phyloP scores from a whole-genome alignment of 2,113 vertebrate genomes.

The Raja brachyura region DNA sequence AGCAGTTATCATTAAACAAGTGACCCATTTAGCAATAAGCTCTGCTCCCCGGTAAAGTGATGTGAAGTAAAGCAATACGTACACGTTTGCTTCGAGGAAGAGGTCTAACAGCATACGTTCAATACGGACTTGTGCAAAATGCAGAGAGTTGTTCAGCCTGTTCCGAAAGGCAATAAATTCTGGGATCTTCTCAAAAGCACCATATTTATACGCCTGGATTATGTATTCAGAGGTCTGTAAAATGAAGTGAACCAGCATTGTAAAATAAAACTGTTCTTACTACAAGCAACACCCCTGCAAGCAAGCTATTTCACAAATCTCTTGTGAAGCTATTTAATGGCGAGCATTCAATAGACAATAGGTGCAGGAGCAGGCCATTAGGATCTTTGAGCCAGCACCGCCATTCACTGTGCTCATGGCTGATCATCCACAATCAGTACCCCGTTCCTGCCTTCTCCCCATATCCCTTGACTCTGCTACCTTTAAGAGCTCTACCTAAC shows the following conservation, averaged over 20 bases:
- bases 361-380: too few species aligned
- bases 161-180: constrained; percentile 96
- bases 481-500: too few species aligned
- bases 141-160: constrained; percentile 89
- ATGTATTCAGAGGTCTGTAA: constrained; percentile 98
- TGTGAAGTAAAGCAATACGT: constrained; percentile 50
- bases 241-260: constrained; percentile 25
- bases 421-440: too few species aligned
- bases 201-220: constrained; percentile 98
- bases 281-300: not conserved
- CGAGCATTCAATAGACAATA: too few species aligned
- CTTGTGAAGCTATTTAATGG: not conserved
- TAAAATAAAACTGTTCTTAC: not conserved
- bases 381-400: too few species aligned
- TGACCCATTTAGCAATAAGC: not conserved
- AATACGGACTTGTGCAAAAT: constrained; percentile 94
- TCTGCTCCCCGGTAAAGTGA: not conserved
- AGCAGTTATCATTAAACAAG: not conserved
- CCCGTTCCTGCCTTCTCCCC: too few species aligned
- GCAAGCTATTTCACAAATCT: not conserved
- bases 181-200: constrained; percentile 97
- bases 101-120: constrained; percentile 93
- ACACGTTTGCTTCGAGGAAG: constrained; percentile 92
- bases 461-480: too few species aligned
- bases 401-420: too few species aligned